A percentile compares a stretch with the other conserved stretches of the same genome.
Conservation (phyloP, 2,888 invertebrate species). For the Dexiosoma caninum region DNA sequence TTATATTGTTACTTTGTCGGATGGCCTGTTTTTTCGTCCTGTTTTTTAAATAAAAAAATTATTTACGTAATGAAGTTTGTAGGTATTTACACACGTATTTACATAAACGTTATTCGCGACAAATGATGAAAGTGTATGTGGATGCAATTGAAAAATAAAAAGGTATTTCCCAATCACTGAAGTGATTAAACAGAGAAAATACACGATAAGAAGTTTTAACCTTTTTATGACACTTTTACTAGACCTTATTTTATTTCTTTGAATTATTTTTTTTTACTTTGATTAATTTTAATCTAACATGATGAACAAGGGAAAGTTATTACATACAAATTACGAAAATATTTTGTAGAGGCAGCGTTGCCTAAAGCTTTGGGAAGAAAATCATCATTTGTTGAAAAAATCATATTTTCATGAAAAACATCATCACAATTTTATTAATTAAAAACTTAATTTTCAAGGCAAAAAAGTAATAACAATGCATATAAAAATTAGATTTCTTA, state of each 20-base stretch:
- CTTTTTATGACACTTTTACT: constrained; percentile 52
- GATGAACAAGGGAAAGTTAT: neutral
- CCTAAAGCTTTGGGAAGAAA: no score
- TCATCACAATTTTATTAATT: no score
- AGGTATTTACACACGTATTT: neutral
- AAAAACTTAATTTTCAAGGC: no score
- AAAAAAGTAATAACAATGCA: no score
- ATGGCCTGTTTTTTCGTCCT: no score
- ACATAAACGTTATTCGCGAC: no score
- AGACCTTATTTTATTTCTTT: neutral
- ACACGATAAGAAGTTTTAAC: constrained; percentile 34
- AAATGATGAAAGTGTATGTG: neutral
- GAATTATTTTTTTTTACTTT: neutral
- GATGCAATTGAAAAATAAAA: constrained; percentile 40
- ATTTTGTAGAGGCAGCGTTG: no score
- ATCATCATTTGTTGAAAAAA: no score
- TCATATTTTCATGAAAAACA: no score
- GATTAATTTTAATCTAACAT: neutral
- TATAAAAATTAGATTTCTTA: no score
- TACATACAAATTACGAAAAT: neutral
- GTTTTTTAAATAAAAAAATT: neutral
- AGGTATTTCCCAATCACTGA: constrained; percentile 60
- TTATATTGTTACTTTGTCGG: constrained; percentile 26
- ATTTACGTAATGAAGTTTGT: neutral
- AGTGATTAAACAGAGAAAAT: constrained; percentile 46